Evolutionary conservation across 2,797 vertebrate species (phyloP), one percentile per base, ranked within the genome.

Genomic region (Hephaestus fuliginosus): DNA sequence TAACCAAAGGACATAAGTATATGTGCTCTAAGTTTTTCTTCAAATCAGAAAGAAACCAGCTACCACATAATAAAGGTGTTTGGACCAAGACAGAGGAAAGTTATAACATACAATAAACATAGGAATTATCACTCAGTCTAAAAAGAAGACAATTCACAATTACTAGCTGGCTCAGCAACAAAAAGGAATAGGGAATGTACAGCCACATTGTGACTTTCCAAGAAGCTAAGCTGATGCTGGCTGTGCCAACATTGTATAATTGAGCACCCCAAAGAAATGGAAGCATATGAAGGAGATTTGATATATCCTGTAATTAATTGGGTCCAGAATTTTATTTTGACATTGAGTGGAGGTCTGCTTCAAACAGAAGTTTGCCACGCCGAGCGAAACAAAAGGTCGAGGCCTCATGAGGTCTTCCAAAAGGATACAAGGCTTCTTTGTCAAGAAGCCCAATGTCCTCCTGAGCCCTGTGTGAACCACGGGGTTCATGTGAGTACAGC

Each of bases 361-460:
- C 87, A 83, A 88, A 89, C 83, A 58, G 80, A 57, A 22, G 65
- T 86, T 88, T 81, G 80, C 84, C 52, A 64, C 36, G 53, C 86
- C 57, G 81, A 83, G 78, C 51, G 78, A 86, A 79, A 88, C 88
- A 92, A 91, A 92, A 89, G 88, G 65, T 78, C 70, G 60, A 25
- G 88, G 85, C 88, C 88, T 90, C 79, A 70, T 72, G 79, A 46
- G 14, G 62, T 76, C 78, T 83, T 92, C 76, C 80, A 78, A 84
- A 77, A 74, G 86, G 62, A 89, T 63, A 92, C 87, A 92, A 87
- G 86, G 88, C 85, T 89, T 76, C 90, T 94, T 94, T 93, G 91
- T 94, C 87, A 88, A 83, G 64, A 89, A 90, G 78, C 80, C 80
- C 70, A 82, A 66, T 86, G 83, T 90, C 82, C 86, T 87, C 81